Percentiles rank a stretch among this genome's conserved stretches.
Conservation (phyloP, 1,140 invertebrate species). For the Leptestheria dahalacensis region DNA sequence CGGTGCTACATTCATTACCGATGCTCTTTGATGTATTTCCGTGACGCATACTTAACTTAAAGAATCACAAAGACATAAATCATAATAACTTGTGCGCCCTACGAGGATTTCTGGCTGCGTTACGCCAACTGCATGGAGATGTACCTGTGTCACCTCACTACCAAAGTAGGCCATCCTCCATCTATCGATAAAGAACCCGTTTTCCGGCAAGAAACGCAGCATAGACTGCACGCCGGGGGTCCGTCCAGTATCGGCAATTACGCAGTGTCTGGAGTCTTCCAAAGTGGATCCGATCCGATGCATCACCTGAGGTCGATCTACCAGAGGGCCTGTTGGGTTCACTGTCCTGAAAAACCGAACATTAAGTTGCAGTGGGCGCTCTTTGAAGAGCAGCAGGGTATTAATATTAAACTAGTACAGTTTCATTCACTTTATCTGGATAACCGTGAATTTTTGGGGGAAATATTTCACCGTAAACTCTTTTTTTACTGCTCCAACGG, state of each 20-base stretch:
- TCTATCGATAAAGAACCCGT: too few species aligned
- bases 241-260: background rate
- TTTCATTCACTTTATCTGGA: background rate
- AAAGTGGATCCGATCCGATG: background rate
- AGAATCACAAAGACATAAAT: too few species aligned
- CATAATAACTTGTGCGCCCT: constrained; percentile 91
- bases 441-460: too few species aligned
- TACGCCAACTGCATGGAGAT: constrained; percentile 12
- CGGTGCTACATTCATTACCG: too few species aligned
- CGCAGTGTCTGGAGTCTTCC: background rate
- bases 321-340: constrained; percentile 75
- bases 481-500: too few species aligned
- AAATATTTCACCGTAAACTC: background rate
- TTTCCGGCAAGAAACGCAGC: too few species aligned
- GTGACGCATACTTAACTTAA: too few species aligned
- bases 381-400: constrained; percentile 76
- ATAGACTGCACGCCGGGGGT: background rate
- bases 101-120: constrained; percentile 91
- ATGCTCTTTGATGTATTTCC: too few species aligned
- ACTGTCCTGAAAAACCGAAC: constrained; percentile 81
- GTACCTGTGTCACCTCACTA: constrained; percentile 29
- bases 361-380: constrained; percentile 86
- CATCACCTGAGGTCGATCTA: constrained; percentile 56
- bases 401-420: background rate
- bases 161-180: constrained; percentile 46